Evolutionary conservation across 1,140 invertebrate genomes (phyloP), one percentile per base, ranked within the genome.

Genomic region (Pseudoatta argentina): DNA sequence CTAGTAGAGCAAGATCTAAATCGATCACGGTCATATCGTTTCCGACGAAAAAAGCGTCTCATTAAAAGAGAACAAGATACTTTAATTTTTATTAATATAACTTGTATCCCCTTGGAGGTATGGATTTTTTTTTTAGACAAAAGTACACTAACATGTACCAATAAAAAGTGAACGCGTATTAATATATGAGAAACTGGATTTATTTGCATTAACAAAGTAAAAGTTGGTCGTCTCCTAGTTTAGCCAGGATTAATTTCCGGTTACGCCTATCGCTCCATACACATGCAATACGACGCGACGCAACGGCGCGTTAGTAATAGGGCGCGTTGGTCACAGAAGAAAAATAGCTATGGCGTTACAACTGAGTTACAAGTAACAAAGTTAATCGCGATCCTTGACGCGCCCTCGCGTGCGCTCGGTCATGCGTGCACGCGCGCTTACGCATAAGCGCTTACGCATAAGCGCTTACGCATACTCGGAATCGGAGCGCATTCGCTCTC

Each of bases 351-450:
- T 48, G 77, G 30, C 21, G 39, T 75, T 82, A 61, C 67, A 48
- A 34, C 57, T 66, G 39, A 59, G 67, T 72, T 61, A 44, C 79
- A 73, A 73, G 67, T 73, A 69, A 75, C 63, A 34, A 73, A 83
- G 79, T 73, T 83, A 83, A 83, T 75, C 79, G 55, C 69, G 55
- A 83, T 83, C 79, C 79, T 83, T 83, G 79, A 83, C 76, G 77
- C 78, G 64, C 77, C 76, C 78, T 79, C 66, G 78, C 77, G 66
- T 63, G 85, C 66, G 85, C 85, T 71, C 53, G 63, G 55, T 61
- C 63, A 51, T 82, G 79, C 86, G 59, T 73, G 55, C 66, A 66
- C 53, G 55, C 67, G 57, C 57, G 66, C 67, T 79, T 67, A 76
- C 69, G 57, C 79, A 61, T 48, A 73, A n/a, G 24, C 71, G 61